Base-by-base conservation (phyloP, 2,888 invertebrate species). In the Heliconius charithonia region DNA sequence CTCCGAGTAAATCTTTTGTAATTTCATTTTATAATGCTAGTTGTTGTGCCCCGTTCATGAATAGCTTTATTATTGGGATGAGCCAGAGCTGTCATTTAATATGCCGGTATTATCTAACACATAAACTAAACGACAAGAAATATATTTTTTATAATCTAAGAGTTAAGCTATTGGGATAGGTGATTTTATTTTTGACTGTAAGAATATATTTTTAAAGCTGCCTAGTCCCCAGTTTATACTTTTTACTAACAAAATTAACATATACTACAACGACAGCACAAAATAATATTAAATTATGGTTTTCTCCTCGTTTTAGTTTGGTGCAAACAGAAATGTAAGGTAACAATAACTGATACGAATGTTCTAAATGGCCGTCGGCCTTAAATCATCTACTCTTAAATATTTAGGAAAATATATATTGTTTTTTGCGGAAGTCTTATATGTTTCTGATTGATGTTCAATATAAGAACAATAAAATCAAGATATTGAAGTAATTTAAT, bases 11-110 rank as follows among this genome's bases (percentile, higher is more conserved):
- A 88, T 88, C 90, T 92, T 90, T 91, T 89, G 91, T 92, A 92
- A 94, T 94, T 94, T 92, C 91, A 90, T 93, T 93, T 90, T 85
- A 89, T 88, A 88, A 90, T 89, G 88, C 89, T 87, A 87, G 85
- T 82, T 85, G 86, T 87, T 84, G 87, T 88, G 87, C 85, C 72
- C 69, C 62, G 22, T 45, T 69, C 27, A 66, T 78, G 45, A 65
- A 65, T 65, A 37, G 73, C 62, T 69, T 25, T 70, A 41, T 62
- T 27, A 73, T 73, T 45, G 19, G 25, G 19, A 76, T 63, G 4
- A 7, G 63, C 13, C 27, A 27, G 16, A 63, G 2, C 19, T 27
- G 63, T 63, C 63, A 63, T 27, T 27, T 63, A 27, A 13, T 10
- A n/a, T 10, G 10, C 10, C n/a, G 1, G 32, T 32, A 32, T 32